Evolutionary conservation across 2,797 vertebrate genomes (phyloP), one percentile per base, ranked within the genome.

Genomic region (Babyrousa celebensis): DNA sequence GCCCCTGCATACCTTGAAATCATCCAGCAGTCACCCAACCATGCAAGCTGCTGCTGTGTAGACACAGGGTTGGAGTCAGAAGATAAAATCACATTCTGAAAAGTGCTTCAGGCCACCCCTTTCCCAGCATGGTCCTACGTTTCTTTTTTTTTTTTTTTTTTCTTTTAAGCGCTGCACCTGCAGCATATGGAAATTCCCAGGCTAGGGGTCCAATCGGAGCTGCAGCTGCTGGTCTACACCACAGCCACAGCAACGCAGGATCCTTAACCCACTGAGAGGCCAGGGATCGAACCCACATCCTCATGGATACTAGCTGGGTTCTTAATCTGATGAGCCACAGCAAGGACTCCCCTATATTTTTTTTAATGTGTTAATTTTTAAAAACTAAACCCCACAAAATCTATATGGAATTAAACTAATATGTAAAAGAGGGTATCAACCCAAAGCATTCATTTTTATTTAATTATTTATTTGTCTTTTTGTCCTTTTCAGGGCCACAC

Each of bases 391-490:
- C 17, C 7, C 2, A 68, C 67, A 27, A 87, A 75, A 63, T 80
- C 63, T 82, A n/a, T 15, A 16, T 58, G 21, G 70, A 85, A 91
- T 71, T 91, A 52, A 93, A 90, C 5, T 58, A 87, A 89, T 58
- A 54, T 29, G 36, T 27, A 48, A 72, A 88, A 94, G 68, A 23
- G 29, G 29, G 1, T 48, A 80, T 52, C 56, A 65, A 82, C 58
- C 77, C 75, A 85, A 67, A 36, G 21, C 36, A 84, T 93, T 87
- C 36, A 36, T 36, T 36, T 36, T 36, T 36, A 36, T 36, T 36
- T 36, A 36, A 36, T 36, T 36, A 36, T 36, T 36, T 36, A 36
- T 36, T 36, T 36, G 36, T 36, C 36, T 36, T 36, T 36, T 36
- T 36, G 36, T 36, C 36, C 36, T 36, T 36, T 36, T 36, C 36